A percentile compares a stretch with the other conserved stretches of the same genome.
Conservation (phyloP, 2,113 vertebrate genomes). For the Elephas maximus region DNA sequence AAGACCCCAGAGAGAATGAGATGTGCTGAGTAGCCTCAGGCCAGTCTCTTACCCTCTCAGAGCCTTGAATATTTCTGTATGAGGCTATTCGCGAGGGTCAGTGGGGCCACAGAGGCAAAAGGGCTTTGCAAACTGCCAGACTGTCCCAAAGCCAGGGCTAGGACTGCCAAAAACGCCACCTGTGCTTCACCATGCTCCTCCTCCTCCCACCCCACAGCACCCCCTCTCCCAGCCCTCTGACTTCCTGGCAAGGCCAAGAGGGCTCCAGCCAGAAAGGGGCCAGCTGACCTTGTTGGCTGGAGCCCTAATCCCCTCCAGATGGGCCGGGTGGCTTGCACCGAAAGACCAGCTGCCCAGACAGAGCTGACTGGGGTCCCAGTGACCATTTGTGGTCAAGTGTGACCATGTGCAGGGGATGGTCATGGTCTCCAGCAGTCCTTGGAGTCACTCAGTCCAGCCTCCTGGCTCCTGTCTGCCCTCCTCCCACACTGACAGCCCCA, state of each 20-base stretch:
- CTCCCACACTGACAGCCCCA: background rate
- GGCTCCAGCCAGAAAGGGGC: conserved; percentile 63
- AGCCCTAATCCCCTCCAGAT: conserved; percentile 80
- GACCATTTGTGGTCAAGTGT: conserved; percentile 48
- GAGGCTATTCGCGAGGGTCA: background rate
- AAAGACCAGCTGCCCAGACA: conserved; percentile 61
- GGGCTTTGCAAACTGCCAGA: conserved; percentile 11
- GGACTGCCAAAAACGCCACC: conserved; percentile 75
- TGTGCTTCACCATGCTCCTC: conserved; percentile 11
- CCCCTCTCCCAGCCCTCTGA: conserved; percentile 25
- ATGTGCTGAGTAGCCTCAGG: background rate
- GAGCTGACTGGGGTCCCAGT: conserved; percentile 15
- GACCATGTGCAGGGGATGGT: background rate
- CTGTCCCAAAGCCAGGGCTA: conserved; percentile 32
- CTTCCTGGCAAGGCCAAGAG: conserved; percentile 65
- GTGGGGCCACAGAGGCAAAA: background rate
- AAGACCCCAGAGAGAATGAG: background rate
- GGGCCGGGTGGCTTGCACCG: conserved; percentile 55
- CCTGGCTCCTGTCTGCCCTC: background rate
- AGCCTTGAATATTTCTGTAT: background rate
- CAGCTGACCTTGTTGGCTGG: conserved; percentile 73
- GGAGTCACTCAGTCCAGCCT: background rate
- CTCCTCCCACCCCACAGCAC: background rate
- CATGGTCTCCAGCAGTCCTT: background rate
- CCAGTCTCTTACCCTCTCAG: background rate